Evolutionary conservation across 1,140 invertebrate species (phyloP).

Genomic region (Yoshiicerus persimilis): DNA sequence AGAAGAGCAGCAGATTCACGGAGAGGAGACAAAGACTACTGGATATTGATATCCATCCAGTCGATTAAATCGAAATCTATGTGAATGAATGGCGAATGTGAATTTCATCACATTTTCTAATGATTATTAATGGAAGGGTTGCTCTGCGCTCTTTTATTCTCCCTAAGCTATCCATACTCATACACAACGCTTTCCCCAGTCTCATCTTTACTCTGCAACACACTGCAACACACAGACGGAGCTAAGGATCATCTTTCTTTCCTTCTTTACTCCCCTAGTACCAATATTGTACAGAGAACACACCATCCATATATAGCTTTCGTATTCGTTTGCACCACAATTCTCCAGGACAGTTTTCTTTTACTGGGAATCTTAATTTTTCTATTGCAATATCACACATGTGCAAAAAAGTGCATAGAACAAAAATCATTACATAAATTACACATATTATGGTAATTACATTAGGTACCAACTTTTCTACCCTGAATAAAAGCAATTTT

Average conservation of each 20-base stretch:
- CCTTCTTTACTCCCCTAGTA: not conserved
- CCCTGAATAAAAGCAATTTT: no score
- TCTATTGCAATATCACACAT: no score
- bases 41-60: not conserved
- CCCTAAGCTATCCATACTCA: not conserved
- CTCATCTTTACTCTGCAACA: no score
- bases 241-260: not conserved
- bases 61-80: not conserved
- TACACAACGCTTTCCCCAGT: not conserved
- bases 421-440: no score
- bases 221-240: no score
- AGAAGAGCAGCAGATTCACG: no score
- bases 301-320: not conserved
- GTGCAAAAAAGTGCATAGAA: no score
- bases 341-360: not conserved
- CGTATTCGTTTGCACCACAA: not conserved
- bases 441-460: no score
- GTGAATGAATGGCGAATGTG: not conserved
- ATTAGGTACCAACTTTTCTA: no score
- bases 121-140: slow-evolving; percentile 22
- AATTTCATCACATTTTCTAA: slow-evolving; percentile 23
- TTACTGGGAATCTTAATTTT: no score
- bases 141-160: not conserved
- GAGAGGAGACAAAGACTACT: not conserved
- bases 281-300: no score